Evolutionary conservation across 2,888 invertebrate genomes (phyloP).

Genomic region (Cosmopolites sordidus): DNA sequence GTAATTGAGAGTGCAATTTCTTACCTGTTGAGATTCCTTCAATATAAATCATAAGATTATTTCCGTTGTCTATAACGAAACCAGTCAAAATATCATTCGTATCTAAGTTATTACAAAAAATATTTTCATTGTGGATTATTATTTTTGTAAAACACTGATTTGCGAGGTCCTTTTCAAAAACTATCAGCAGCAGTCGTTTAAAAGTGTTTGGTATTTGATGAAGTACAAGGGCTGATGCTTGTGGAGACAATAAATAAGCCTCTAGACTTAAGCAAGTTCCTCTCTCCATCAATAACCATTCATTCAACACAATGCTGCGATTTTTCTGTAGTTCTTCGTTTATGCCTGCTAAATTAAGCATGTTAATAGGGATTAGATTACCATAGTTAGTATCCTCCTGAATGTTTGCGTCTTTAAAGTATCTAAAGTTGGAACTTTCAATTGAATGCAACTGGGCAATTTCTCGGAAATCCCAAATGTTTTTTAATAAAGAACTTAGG

Average conservation of each 20-base stretch:
- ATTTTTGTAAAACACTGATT: slow-evolving; percentile 23
- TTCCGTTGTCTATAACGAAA: slow-evolving; percentile 35
- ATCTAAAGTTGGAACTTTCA: slow-evolving; percentile 34
- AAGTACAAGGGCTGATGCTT: slow-evolving; percentile 29
- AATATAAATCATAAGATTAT: slow-evolving; percentile 31
- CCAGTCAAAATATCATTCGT: slow-evolving; percentile 33
- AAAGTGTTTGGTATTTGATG: slow-evolving; percentile 30
- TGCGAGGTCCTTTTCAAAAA: slow-evolving; percentile 25
- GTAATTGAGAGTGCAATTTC: neutral
- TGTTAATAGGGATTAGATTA: slow-evolving; percentile 19
- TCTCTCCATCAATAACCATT: slow-evolving; percentile 26
- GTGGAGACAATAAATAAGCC: slow-evolving; percentile 34
- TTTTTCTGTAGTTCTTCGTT: neutral
- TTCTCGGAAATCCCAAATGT: slow-evolving; percentile 53
- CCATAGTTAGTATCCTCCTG: neutral
- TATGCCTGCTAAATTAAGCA: slow-evolving; percentile 24
- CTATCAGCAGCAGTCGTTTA: slow-evolving; percentile 33
- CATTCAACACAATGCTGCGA: slow-evolving; percentile 8
- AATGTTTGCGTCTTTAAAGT: neutral
- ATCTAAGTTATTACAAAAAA: slow-evolving; percentile 9
- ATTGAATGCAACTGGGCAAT: slow-evolving; percentile 66
- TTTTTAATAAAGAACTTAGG: slow-evolving; percentile 32
- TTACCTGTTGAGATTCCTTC: slow-evolving; percentile 34
- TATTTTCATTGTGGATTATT: slow-evolving; percentile 28
- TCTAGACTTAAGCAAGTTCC: slow-evolving; percentile 33